Evolutionary conservation across 2,797 vertebrate genomes (phyloP), one percentile per base, ranked within the genome.

Genomic region (Lutjanus campechanus): DNA sequence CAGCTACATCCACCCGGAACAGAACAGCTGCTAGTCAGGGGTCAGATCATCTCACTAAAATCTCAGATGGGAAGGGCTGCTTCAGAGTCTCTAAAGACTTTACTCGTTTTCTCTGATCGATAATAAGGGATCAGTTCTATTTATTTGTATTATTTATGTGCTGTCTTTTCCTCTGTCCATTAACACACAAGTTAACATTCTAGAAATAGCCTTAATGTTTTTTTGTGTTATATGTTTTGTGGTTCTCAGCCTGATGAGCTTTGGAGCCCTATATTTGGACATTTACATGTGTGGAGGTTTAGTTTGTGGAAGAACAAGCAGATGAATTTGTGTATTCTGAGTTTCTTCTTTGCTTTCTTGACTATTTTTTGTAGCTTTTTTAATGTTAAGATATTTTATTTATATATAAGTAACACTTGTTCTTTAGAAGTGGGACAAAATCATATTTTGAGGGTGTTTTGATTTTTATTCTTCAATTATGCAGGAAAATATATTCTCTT

Each of bases 1-100:
- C 50, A n/a, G 58, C 15, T 73, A 10, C 11, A 40, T 43, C 13
- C 60, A 7, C 1, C 43, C 49, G 51, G 25, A 56, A 44, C 50
- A 19, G 11, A 47, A 13, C 40, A 46, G 47, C 25, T 64, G 72
- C 12, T 67, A 5, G 9, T 86, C 59, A n/a, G 54, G 20, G 25
- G 53, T 77, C 53, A 65, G 66, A 25, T 50, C 44, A 6, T 43
- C 41, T 17, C 8, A 44, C n/a, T 16, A 56, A 51, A 25, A n/a
- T 25, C 40, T 62, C 29, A 17, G 8, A 36, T 43, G 20, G 25
- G 17, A 36, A 60, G 2, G 0, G 17, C 58, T 13, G 25, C 8
- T 44, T 59, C 5, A 20, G 10, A 7, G 29, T 29, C 44, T 50
- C n/a, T 56, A 49, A n/a, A 22, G 15, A 15, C 16, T 15, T 36